These are phyloP conservation scores for Cotesia glomerata DNA, from an alignment of 1,140 invertebrate genomes.

Conservation along the genomic window DNA sequence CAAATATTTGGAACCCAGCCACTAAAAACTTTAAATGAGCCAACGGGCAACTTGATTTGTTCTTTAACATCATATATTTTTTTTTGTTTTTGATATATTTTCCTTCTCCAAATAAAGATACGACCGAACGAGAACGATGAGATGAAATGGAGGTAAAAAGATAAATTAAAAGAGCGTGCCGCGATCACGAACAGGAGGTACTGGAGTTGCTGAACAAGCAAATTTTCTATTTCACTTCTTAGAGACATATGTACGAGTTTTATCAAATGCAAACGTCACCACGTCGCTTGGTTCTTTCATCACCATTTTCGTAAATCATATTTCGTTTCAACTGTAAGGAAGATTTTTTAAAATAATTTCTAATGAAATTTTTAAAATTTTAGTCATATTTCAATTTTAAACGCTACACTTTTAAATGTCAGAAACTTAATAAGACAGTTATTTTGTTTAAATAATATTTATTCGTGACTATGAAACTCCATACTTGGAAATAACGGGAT, in stretches of 20 bases:
- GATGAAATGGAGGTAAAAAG: neutral
- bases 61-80: conserved; percentile 49
- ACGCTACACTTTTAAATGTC: too few relatives aligned
- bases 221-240: conserved; percentile 33
- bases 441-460: too few relatives aligned
- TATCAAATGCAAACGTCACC: conserved; percentile 46
- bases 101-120: conserved; percentile 11
- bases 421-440: too few relatives aligned
- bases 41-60: conserved; percentile 60
- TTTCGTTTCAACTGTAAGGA: neutral
- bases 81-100: conserved; percentile 1
- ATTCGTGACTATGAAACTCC: too few relatives aligned
- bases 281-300: conserved; percentile 20
- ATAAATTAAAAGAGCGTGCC: neutral
- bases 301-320: neutral
- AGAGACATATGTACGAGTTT: conserved; percentile 38
- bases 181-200: conserved; percentile 6
- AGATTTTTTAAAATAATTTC: neutral
- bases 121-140: neutral
- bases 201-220: conserved; percentile 34
- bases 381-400: neutral
- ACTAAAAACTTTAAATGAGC: conserved; percentile 62
- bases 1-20: conserved; percentile 63
- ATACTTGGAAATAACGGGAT: too few relatives aligned
- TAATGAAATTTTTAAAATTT: neutral